phyloP scores from a whole-genome alignment of 2,888 invertebrate species.

The Phalangium opilio region DNA sequence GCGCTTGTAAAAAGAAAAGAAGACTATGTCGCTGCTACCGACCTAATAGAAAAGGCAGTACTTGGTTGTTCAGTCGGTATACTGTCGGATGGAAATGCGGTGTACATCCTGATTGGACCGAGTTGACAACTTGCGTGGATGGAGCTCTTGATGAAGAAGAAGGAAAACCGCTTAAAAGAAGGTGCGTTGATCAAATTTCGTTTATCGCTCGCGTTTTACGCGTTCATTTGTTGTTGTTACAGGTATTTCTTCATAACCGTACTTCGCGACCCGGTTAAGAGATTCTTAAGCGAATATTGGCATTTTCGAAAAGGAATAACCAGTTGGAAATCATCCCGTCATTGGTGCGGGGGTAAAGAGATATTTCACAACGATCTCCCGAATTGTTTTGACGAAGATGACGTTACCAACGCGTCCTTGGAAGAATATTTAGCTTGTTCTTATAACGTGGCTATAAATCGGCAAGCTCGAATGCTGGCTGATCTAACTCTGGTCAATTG shows the following conservation, averaged over 20 bases:
- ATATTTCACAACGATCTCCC: constrained; percentile 30
- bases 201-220: too few species aligned
- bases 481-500: constrained; percentile 88
- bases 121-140: constrained; percentile 80
- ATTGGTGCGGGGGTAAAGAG: constrained; percentile 48
- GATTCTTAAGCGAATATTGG: constrained; percentile 88
- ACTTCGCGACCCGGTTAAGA: constrained; percentile 77
- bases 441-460: constrained; percentile 83
- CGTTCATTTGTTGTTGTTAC: constrained; percentile 21
- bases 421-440: constrained; percentile 81
- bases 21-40: constrained; percentile 16
- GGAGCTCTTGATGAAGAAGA: constrained; percentile 79
- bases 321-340: constrained; percentile 69
- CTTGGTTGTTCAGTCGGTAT: constrained; percentile 90
- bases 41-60: constrained; percentile 16
- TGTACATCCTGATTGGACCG: constrained; percentile 95
- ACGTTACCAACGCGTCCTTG: constrained; percentile 75
- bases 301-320: constrained; percentile 84
- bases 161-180: constrained; percentile 56
- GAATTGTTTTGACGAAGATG: constrained; percentile 40
- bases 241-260: constrained; percentile 94
- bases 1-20: constrained; percentile 54
- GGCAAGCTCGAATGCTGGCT: constrained; percentile 94
- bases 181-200: constrained; percentile 26
- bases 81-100: constrained; percentile 98